Base-by-base conservation (phyloP, 2,113 vertebrate genomes). In the Sula dactylatra region DNA sequence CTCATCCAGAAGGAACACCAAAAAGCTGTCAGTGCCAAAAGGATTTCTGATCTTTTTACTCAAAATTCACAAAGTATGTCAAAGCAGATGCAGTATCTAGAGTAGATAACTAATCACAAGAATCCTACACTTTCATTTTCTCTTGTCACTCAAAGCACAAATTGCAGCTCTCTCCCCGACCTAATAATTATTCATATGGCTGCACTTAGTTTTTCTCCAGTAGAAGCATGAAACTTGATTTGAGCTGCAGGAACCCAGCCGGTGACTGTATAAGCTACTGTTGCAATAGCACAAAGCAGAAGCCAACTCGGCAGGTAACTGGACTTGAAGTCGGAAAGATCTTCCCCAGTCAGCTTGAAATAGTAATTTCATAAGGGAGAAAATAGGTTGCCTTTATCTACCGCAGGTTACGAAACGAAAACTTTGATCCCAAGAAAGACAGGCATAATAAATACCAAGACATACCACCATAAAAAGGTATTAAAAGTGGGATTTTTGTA, bases 181-280 rank as follows among this genome's bases (percentile, higher is more conserved):
- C 92, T 88, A 93, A 73, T 89, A 95, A 96, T 90, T 89, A 97
- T 34, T 96, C 18, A 2, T 93, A 47, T 64, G 66, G 86, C 94
- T 95, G 93, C 38, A 44, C 85, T 95, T 83, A 88, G 93, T 67
- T 82, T 92, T 93, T 85, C 82, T 83, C 82, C 78, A 90, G 81
- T 15, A 97, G 90, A 94, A 97, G 95, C 93, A 92, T 38, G 91
- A 93, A 88, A 77, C 91, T 71, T 82, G 85, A 90, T 93, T 62
- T 49, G 94, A 95, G 88, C 95, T 90, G 88, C 96, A 97, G 94
- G 86, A 91, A 77, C 84, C 24, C 89, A 93, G 89, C n/a, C 91
- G 85, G 91, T 34, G 86, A 91, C 84, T 91, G 38, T 5, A 83
- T 59, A 85, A 86, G 91, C 90, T 91, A 92, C 95, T 95, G 94